Base-by-base conservation (phyloP, 2,888 invertebrate species). In the Noctua comes region DNA sequence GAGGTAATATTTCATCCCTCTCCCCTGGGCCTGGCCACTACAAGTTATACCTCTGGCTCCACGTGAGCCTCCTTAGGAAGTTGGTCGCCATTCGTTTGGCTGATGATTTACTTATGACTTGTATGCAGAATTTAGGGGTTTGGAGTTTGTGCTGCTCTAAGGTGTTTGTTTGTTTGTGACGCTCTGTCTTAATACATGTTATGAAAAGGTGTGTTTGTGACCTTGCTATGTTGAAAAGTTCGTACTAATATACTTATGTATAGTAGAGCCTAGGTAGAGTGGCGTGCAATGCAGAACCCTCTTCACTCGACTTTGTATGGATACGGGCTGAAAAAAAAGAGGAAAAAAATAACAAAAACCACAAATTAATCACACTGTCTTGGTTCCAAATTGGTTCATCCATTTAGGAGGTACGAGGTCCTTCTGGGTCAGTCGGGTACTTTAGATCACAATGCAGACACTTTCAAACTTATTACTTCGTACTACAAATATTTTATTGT, bases 1-100 rank as follows among this genome's bases (percentile, higher is more conserved):
- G 86, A 77, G 75, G 76, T 79, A 72, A 87, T 88, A 87, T 84
- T 76, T 88, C 88, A 88, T 80, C 71, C 73, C 73, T 69, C 75
- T 87, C 87, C 87, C 84, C n/a, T 27, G 81, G 73, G 78, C n/a
- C 59, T 72, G 87, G 73, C 85, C 85, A 86, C 65, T 73, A 70
- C 62, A 82, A 87, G 77, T 79, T 79, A 75, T 73, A 72, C 70
- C 85, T 73, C 36, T 59, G 59, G 59, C 11, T 62, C 66, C 75
- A 46, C 62, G 87, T 73, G 83, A 75, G 86, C 68, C 57, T 77
- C 65, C 70, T 73, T n/a, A 27, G 48, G 65, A 87, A 88, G 77
- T 87, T 84, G 62, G 48, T 85, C 43, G 68, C 79, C 80, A 66
- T 86, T 74, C 71, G 76, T 71, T 83, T 66, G 65, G 64, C 72